A percentile compares a stretch with the other conserved stretches of the same genome.
Conservation (phyloP, 2,888 invertebrate species). For the Limnephilus rhombicus region DNA sequence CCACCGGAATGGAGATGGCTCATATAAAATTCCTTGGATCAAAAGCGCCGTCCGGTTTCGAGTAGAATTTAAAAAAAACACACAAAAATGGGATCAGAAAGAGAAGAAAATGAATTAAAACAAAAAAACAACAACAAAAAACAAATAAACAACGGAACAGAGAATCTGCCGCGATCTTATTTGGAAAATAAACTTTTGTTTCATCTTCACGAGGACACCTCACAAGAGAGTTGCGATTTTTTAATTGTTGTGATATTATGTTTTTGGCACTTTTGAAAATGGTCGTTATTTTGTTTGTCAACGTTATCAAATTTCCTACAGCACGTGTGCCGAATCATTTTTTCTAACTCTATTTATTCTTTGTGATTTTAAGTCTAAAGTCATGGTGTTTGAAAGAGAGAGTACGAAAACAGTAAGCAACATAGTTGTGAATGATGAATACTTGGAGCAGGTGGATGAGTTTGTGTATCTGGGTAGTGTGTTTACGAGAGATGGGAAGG, state of each 20-base stretch:
- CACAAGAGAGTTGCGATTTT: background rate
- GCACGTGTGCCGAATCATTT: background rate
- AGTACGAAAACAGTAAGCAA: no score
- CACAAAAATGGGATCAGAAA: constrained; percentile 39
- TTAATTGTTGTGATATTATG: background rate
- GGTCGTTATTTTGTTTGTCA: background rate
- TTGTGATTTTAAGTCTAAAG: no score
- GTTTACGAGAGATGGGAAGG: no score
- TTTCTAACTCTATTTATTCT: background rate
- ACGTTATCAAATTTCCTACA: background rate
- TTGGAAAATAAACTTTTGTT: constrained; percentile 36
- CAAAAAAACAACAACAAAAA: constrained; percentile 40
- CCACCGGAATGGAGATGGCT: constrained; percentile 44
- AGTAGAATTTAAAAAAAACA: constrained; percentile 23
- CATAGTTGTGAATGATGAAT: no score
- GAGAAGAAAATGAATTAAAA: constrained; percentile 31
- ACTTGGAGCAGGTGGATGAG: no score
- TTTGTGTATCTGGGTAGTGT: no score
- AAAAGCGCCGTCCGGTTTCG: constrained; percentile 46
- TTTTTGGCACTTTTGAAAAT: background rate
- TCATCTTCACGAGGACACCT: background rate
- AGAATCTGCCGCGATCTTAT: constrained; percentile 39
- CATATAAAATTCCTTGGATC: constrained; percentile 51
- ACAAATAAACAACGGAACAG: constrained; percentile 46
- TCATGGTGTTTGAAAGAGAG: no score